phyloP scores from a whole-genome alignment of 37 sponge, comb jelly and placozoan genomes.

The Dysidea cf. avara region DNA sequence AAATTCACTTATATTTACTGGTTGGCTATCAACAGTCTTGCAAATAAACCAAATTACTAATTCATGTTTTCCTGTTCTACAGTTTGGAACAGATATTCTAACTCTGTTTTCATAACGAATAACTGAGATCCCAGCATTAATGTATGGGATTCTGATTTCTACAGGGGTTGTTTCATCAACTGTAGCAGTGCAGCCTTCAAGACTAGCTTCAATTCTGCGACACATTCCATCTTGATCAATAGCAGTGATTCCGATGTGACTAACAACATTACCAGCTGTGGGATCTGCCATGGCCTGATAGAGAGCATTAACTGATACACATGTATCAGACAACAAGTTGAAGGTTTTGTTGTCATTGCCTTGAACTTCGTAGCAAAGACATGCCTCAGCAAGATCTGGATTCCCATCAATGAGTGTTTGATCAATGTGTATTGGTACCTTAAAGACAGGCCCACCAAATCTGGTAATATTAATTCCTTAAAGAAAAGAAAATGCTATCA shows the following conservation, averaged over 20 bases:
- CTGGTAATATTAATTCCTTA: too few species aligned
- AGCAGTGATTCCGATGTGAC: slow-evolving; percentile 42
- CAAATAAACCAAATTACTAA: slow-evolving; percentile 74
- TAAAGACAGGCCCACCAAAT: too few species aligned
- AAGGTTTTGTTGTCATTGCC: slow-evolving; percentile 35
- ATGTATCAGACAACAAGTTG: slow-evolving; percentile 48
- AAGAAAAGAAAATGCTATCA: too few species aligned
- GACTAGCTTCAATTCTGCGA: slow-evolving; percentile 34
- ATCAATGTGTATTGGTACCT: too few species aligned
- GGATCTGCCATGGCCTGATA: slow-evolving; percentile 2
- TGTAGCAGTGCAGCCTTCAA: slow-evolving; percentile 37
- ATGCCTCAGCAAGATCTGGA: too few species aligned
- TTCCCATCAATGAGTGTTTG: too few species aligned
- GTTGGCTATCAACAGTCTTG: slow-evolving; percentile 7
- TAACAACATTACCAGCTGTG: slow-evolving; percentile 49
- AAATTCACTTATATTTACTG: slow-evolving; percentile 54
- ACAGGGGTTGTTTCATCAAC: not conserved
- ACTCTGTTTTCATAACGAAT: slow-evolving; percentile 21
- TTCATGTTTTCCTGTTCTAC: slow-evolving; percentile 31
- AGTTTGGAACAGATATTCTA: slow-evolving; percentile 71
- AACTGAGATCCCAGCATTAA: slow-evolving; percentile 14
- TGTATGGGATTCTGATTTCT: not conserved
- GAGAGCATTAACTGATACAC: slow-evolving; percentile 57
- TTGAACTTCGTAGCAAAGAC: slow-evolving; percentile 64
- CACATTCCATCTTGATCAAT: slow-evolving; percentile 17